Base-by-base conservation (phyloP, 30 jellyfish, hydroid and myxozoan genomes). In the Morbakka virulenta region DNA sequence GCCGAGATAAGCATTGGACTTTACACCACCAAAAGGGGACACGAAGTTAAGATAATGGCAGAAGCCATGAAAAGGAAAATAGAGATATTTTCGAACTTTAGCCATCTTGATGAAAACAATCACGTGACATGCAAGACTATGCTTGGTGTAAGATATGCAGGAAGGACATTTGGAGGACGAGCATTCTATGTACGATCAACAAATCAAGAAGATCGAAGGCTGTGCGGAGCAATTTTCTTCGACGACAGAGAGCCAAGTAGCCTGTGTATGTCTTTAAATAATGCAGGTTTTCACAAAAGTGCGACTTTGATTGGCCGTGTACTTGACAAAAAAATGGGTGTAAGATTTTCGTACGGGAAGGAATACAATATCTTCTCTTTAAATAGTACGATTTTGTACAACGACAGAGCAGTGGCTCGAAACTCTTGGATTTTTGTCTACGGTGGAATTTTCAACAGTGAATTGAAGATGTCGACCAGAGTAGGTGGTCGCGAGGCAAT, bases 401-500 rank as follows among this genome's bases (percentile, higher is more conserved):
- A 93, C 80, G 32, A 72, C 66, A 85, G 82, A 62, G 89, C 72
- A 1, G 51, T 81, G 52, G 49, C 52, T 67, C 69, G 67, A 84
- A 76, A 92, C 72, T 34, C 88, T 4, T 64, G 69, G 93, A 26
- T 82, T 22, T 68, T 93, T 52, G 50, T 66, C 24, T 93, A 73
- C 95, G 71, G 71, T 35, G 84, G 81, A 79, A 41, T 76, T 77
- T 79, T 83, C 84, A 85, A 86, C 66, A 67, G 79, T 50, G 98
- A 84, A 71, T 65, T 85, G 79, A 69, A 65, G 32, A 27, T 81
- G 35, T 35, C 41, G 33, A 83, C 87, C 24, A 74, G 73, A 36
- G 41, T 83, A 33, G 94, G 87, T 35, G 35, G 73, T 34, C 71
- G 83, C 4, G 62, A 84, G 9, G 24, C 73, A 35, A 62, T 24